Evolutionary conservation across 1,140 invertebrate species (phyloP).

Genomic region (Zaprionus africanus): DNA sequence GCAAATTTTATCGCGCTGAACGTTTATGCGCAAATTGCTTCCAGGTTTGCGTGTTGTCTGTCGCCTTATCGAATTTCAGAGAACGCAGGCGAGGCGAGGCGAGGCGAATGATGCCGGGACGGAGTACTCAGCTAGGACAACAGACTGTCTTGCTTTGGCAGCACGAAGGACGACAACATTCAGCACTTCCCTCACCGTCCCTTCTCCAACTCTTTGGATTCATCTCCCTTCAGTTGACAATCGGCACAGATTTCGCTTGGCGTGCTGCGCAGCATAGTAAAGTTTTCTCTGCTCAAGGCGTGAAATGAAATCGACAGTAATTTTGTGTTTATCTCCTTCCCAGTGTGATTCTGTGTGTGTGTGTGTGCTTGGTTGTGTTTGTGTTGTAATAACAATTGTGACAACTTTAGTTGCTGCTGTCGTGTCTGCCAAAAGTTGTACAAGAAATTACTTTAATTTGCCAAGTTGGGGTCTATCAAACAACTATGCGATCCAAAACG

Average conservation of each 20-base stretch:
- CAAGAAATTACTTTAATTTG: conserved; percentile 79
- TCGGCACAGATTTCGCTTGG: conserved; percentile 39
- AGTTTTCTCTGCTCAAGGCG: conserved; percentile 78
- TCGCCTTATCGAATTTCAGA: conserved; percentile 78
- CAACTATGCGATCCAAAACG: conserved; percentile 57
- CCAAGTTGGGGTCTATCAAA: conserved; percentile 73
- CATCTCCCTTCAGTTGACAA: conserved; percentile 15
- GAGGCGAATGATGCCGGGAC: conserved; percentile 47
- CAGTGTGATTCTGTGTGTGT: conserved; percentile 23
- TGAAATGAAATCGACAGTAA: conserved; percentile 82
- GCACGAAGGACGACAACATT: not conserved
- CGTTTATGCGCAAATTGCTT: conserved; percentile 83
- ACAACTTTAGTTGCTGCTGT: conserved; percentile 56
- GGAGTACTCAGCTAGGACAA: conserved; percentile 13
- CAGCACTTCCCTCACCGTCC: too few relatives aligned
- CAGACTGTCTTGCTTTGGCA: conserved; percentile 7
- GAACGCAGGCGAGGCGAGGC: conserved; percentile 5
- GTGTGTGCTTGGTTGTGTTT: conserved; percentile 26
- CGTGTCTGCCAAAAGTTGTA: conserved; percentile 48
- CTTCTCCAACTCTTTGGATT: not conserved
- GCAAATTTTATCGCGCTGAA: conserved; percentile 79
- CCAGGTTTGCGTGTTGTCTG: conserved; percentile 73
- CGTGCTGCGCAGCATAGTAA: conserved; percentile 58
- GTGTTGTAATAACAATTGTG: conserved; percentile 74
- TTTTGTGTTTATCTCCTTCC: conserved; percentile 70